A percentile compares a stretch with the other conserved stretches of the same genome.
Evolutionary conservation across 2,888 invertebrate species (phyloP).

Genomic region (Eupithecia vulgata): DNA sequence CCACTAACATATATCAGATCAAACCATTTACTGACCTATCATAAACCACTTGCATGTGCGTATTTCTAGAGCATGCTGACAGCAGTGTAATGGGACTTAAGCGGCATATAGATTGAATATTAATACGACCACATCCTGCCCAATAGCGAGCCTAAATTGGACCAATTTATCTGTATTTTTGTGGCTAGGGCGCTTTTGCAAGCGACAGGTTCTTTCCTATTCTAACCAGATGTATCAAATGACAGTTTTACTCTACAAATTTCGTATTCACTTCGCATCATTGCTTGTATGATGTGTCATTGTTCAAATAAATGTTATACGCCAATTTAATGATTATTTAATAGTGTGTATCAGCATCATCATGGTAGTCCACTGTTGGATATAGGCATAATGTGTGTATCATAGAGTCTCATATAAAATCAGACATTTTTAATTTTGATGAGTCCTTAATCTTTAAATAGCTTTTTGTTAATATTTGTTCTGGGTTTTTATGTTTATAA

Average conservation of each 20-base stretch:
- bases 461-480: too few relatives aligned
- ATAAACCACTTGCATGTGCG: constrained; percentile 18
- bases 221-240: not conserved
- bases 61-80: constrained; percentile 33
- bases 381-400: too few relatives aligned
- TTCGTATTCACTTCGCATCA: not conserved
- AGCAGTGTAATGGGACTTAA: constrained; percentile 23
- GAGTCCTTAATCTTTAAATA: too few relatives aligned
- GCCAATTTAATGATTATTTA: too few relatives aligned
- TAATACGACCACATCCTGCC: constrained; percentile 40
- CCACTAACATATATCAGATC: not conserved
- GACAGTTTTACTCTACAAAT: constrained; percentile 4
- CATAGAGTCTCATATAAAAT: too few relatives aligned
- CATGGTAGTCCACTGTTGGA: too few relatives aligned
- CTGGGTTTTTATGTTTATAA: too few relatives aligned
- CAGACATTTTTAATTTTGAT: too few relatives aligned
- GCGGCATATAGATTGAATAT: constrained; percentile 35
- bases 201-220: not conserved
- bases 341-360: too few relatives aligned
- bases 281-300: not conserved
- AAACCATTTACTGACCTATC: constrained; percentile 12
- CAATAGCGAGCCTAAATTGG: constrained; percentile 24
- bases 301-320: not conserved
- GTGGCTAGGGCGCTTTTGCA: not conserved
- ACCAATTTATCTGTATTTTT: constrained; percentile 27